phyloP scores from a whole-genome alignment of 2,888 invertebrate species.

The Cheilosia vulpina region DNA sequence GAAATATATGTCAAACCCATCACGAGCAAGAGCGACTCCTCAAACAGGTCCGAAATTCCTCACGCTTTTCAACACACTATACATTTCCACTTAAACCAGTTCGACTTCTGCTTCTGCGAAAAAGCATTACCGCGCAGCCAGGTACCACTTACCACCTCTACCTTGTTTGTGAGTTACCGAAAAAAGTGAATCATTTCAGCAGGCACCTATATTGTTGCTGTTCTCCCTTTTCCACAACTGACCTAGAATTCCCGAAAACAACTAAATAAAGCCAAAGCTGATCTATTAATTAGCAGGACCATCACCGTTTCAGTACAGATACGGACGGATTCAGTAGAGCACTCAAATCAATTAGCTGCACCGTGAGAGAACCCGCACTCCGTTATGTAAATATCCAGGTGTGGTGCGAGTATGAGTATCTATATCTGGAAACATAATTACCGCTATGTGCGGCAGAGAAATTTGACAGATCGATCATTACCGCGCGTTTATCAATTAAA shows the following conservation, averaged over 20 bases:
- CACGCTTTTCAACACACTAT: slow-evolving; percentile 41
- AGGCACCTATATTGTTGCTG: neutral
- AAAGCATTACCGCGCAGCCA: slow-evolving; percentile 28
- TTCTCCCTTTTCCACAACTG: slow-evolving; percentile 27
- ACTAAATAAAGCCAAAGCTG: slow-evolving; percentile 22
- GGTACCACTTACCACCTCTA: slow-evolving; percentile 2
- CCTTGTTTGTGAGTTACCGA: slow-evolving; percentile 3
- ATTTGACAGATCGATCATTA: slow-evolving; percentile 48
- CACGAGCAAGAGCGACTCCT: slow-evolving; percentile 41
- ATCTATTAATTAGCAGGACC: slow-evolving; percentile 64
- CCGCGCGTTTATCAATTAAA: slow-evolving; percentile 3
- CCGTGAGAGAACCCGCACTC: slow-evolving; percentile 36
- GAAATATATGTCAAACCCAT: slow-evolving; percentile 64
- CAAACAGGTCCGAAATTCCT: slow-evolving; percentile 58
- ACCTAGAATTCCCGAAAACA: slow-evolving; percentile 45
- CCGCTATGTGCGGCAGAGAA: slow-evolving; percentile 45
- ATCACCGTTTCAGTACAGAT: slow-evolving; percentile 17
- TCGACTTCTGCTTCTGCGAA: slow-evolving; percentile 34
- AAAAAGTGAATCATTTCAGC: slow-evolving; percentile 48
- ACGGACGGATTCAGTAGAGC: slow-evolving; percentile 5
- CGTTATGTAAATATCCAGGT: slow-evolving; percentile 60
- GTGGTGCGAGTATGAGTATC: no score
- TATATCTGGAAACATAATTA: slow-evolving; percentile 25
- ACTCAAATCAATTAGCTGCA: slow-evolving; percentile 58
- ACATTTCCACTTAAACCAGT: slow-evolving; percentile 53